A percentile compares a stretch with the other conserved stretches of the same genome.
These are phyloP conservation scores for Campoletis raptor DNA, from an alignment of 2,888 invertebrate species.

Conservation along the genomic window DNA sequence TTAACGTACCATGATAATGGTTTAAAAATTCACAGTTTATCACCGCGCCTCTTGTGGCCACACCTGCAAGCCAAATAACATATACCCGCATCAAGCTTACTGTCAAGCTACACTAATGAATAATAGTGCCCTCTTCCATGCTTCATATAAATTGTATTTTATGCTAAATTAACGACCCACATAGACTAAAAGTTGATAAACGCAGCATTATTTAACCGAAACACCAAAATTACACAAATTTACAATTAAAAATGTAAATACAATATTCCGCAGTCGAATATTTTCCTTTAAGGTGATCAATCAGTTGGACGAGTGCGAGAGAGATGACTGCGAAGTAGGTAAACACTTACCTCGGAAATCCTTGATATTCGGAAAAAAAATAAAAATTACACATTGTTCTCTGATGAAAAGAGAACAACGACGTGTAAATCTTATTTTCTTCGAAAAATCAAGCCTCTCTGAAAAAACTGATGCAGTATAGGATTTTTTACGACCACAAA, in stretches of 20 bases:
- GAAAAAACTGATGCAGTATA: too few species aligned
- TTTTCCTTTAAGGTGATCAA: too few species aligned
- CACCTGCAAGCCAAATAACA: conserved; percentile 34
- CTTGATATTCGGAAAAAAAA: too few species aligned
- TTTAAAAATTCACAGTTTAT: conserved; percentile 6
- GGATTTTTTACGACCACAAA: too few species aligned
- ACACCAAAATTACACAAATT: neutral
- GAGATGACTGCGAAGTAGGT: too few species aligned
- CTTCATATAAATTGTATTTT: neutral
- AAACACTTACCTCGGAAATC: too few species aligned
- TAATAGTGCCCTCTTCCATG: neutral
- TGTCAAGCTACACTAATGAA: neutral
- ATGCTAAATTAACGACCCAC: neutral
- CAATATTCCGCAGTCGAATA: too few species aligned
- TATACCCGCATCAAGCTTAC: conserved; percentile 16
- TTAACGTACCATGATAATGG: conserved; percentile 8
- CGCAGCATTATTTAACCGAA: neutral
- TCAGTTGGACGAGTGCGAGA: too few species aligned
- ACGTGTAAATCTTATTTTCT: too few species aligned
- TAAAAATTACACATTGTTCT: too few species aligned
- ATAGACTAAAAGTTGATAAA: neutral
- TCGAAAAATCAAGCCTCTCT: too few species aligned
- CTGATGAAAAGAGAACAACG: too few species aligned
- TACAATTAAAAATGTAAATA: neutral
- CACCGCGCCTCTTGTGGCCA: conserved; percentile 21